Evolutionary conservation across 2,888 invertebrate genomes (phyloP).

Genomic region (Drosophila imparisetae): DNA sequence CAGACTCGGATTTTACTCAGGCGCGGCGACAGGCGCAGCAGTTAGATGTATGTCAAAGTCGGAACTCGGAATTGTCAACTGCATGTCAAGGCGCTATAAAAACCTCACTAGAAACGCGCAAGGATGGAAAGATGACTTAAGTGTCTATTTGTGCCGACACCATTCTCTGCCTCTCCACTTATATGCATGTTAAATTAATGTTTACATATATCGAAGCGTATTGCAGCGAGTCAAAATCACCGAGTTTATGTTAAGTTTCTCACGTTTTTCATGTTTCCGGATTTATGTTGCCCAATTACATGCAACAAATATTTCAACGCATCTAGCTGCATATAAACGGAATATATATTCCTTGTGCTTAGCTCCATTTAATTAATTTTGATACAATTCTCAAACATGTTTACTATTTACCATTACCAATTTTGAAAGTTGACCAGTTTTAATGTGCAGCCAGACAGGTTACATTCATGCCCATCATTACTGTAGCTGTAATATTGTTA

Average conservation of each 20-base stretch:
- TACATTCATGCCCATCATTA: slow-evolving; percentile 47
- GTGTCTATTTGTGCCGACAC: slow-evolving; percentile 55
- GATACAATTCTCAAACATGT: neutral
- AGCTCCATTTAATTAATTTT: neutral
- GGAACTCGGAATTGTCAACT: slow-evolving; percentile 80
- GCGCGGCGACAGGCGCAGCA: slow-evolving; percentile 46
- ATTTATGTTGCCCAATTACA: slow-evolving; percentile 69
- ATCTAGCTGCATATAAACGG: slow-evolving; percentile 5
- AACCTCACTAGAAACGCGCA: slow-evolving; percentile 64
- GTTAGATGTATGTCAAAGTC: slow-evolving; percentile 70
- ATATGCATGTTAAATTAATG: slow-evolving; percentile 49
- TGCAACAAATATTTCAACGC: slow-evolving; percentile 29
- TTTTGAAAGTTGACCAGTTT: slow-evolving; percentile 11
- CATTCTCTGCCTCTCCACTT: slow-evolving; percentile 45
- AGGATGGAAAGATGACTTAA: slow-evolving; percentile 64
- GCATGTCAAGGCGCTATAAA: slow-evolving; percentile 78
- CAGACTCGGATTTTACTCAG: slow-evolving; percentile 28
- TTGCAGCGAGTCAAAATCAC: slow-evolving; percentile 32
- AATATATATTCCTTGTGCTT: neutral
- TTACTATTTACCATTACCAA: neutral
- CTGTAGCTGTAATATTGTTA: slow-evolving; percentile 53
- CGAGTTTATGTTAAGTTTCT: slow-evolving; percentile 77
- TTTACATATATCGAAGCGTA: slow-evolving; percentile 41
- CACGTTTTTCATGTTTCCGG: slow-evolving; percentile 84
- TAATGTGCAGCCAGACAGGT: slow-evolving; percentile 6